Evolutionary conservation across 2,113 vertebrate genomes (phyloP).

Genomic region (Etheostoma spectabile): DNA sequence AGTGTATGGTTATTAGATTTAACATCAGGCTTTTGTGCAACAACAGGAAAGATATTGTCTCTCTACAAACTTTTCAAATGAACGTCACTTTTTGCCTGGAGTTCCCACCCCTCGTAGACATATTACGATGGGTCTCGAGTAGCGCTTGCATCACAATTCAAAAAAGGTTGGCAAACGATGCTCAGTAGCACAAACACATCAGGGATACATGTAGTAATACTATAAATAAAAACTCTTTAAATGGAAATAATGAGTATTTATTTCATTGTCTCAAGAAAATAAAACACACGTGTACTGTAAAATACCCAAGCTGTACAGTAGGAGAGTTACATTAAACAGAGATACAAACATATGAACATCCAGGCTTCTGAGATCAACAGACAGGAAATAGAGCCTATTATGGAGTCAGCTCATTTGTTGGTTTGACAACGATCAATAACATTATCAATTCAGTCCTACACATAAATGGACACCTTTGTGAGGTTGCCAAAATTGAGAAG

Average conservation of each 20-base stretch:
- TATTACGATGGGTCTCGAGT: not conserved
- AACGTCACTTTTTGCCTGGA: not conserved
- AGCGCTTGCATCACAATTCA: too few species aligned
- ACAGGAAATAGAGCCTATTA: constrained; percentile 3
- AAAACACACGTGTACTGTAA: not conserved
- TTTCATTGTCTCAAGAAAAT: too few species aligned
- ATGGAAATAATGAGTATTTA: not conserved
- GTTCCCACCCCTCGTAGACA: not conserved
- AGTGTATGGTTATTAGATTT: too few species aligned
- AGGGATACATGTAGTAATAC: not conserved
- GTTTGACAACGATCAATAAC: constrained; percentile 35
- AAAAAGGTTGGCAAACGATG: not conserved
- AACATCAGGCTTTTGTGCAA: too few species aligned
- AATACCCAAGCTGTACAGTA: too few species aligned
- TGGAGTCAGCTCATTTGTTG: constrained; percentile 19
- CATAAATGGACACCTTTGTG: not conserved
- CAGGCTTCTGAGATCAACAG: not conserved
- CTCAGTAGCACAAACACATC: not conserved
- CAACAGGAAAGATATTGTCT: not conserved
- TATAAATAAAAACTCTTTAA: not conserved
- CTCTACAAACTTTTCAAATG: not conserved
- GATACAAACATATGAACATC: not conserved
- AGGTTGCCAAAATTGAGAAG: not conserved
- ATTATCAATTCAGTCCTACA: not conserved
- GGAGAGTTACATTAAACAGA: not conserved